Evolutionary conservation across 2,888 invertebrate genomes (phyloP), one percentile per base, ranked within the genome.

Genomic region (Leptinotarsa rubiginosa): DNA sequence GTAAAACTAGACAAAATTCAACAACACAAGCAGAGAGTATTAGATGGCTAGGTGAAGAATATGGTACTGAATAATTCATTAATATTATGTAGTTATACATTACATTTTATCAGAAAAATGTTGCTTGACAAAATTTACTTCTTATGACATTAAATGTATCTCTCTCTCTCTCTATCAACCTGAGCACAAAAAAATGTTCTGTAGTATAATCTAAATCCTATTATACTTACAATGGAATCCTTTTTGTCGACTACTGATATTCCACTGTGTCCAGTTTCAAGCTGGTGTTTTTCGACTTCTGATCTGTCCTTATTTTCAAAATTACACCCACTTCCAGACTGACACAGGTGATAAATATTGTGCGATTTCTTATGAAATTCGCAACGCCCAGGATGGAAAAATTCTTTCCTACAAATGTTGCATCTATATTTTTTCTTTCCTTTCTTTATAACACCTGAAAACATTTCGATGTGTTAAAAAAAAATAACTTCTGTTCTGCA

Each of bases 311-410:
- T 83, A 84, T 90, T 80, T 75, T 79, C 75, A 62, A 83, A 70
- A 16, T 67, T 47, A 79, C 87, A 87, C 18, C 78, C 77, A 78
- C 86, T 86, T 18, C 78, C 77, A 10, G 73, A 77, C 65, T 75
- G 85, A 85, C 93, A 94, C 81, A 90, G 91, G 84, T 91, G 93
- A 69, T 88, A 87, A 18, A 91, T 89, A 18, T 92, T 92, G 85
- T 94, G 94, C 67, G 89, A 89, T 64, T 90, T 89, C 72, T 91
- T 88, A 83, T 92, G 92, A 4, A 90, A 70, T 77, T 86, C 87
- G 69, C 89, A 90, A 80, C 89, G 86, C 41, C 89, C 89, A 68
- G 88, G 86, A 82, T 91, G 90, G 41, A 88, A 83, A 80, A 91
- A 91, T 73, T 88, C 88, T 77, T 88, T 87, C 15, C 88, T 88